Conservation (phyloP, 2,797 vertebrate genomes). For the Cichlasoma orientale region DNA sequence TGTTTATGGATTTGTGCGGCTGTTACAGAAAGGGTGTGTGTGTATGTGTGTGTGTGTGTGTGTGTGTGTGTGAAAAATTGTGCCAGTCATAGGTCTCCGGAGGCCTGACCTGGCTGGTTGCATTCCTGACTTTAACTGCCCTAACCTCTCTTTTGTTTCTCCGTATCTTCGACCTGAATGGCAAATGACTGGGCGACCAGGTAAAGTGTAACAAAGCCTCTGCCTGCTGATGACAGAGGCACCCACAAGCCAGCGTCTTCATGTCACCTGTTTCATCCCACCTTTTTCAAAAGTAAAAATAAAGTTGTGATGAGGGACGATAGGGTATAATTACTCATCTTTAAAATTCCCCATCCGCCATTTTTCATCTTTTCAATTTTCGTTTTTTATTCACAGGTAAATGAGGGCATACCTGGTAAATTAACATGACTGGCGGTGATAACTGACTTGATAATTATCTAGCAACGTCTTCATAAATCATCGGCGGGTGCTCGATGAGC, state of each 20-base stretch:
- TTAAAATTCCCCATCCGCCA: conserved; percentile 60
- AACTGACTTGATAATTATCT: conserved; percentile 74
- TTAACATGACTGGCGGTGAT: conserved; percentile 67
- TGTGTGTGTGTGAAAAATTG: too few relatives aligned
- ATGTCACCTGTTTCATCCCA: conserved; percentile 55
- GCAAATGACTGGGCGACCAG: conserved; percentile 61
- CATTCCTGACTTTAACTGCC: conserved; percentile 74
- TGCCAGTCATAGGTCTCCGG: conserved; percentile 36
- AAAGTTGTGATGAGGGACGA: conserved; percentile 10
- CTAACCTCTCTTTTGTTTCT: conserved; percentile 69
- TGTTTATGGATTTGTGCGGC: conserved; percentile 36
- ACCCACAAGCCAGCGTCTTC: conserved; percentile 39
- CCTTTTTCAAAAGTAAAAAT: conserved; percentile 34
- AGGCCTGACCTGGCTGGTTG: conserved; percentile 62
- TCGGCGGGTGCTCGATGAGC: conserved; percentile 34
- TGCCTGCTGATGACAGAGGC: conserved; percentile 51
- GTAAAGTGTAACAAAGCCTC: conserved; percentile 63
- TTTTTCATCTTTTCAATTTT: conserved; percentile 32
- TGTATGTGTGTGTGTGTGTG: conserved; percentile 35
- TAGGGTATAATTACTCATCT: conserved; percentile 71
- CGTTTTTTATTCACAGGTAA: conserved; percentile 59
- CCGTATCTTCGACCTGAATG: conserved; percentile 58
- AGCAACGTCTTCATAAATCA: conserved; percentile 72
- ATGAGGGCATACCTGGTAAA: conserved; percentile 73
- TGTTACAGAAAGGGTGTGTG: conserved; percentile 34